Conservation (phyloP, 1,140 invertebrate species). For the Bombus soroeensis region DNA sequence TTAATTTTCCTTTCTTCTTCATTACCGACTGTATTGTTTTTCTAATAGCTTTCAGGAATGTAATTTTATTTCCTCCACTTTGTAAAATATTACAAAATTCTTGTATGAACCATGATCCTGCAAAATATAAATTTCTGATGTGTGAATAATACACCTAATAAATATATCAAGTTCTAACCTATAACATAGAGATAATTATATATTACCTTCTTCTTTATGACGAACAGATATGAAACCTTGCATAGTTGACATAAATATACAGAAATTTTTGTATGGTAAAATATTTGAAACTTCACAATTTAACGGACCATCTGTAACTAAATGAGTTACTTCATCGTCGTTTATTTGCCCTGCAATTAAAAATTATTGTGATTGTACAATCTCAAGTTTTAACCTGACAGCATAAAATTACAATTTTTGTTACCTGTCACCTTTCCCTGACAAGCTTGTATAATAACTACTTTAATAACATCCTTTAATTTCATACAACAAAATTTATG, state of each 20-base stretch:
- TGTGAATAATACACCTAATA: conserved; percentile 1
- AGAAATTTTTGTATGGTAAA: conserved; percentile 50
- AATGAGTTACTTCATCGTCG: background rate
- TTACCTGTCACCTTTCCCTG: conserved; percentile 64
- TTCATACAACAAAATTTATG: conserved; percentile 50
- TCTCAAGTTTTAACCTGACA: background rate
- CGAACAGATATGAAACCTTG: conserved; percentile 61
- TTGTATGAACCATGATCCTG: conserved; percentile 73
- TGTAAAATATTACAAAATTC: conserved; percentile 65
- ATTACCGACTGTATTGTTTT: conserved; percentile 48
- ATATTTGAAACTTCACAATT: conserved; percentile 10
- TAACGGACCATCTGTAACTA: conserved; percentile 48
- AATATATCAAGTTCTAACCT: background rate
- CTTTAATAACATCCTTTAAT: conserved; percentile 66
- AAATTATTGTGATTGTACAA: background rate
- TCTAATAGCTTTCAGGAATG: conserved; percentile 22
- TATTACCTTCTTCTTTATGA: conserved; percentile 63
- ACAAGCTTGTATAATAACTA: conserved; percentile 71
- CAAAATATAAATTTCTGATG: conserved; percentile 8
- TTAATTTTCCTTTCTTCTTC: conserved; percentile 37
- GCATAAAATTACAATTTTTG: background rate
- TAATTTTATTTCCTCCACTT: conserved; percentile 28
- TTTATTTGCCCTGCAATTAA: conserved; percentile 34
- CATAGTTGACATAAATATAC: conserved; percentile 66
- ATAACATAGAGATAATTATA: background rate